Base-by-base conservation (phyloP, 2,113 vertebrate species). In the Ptilorrhoa leucosticta region DNA sequence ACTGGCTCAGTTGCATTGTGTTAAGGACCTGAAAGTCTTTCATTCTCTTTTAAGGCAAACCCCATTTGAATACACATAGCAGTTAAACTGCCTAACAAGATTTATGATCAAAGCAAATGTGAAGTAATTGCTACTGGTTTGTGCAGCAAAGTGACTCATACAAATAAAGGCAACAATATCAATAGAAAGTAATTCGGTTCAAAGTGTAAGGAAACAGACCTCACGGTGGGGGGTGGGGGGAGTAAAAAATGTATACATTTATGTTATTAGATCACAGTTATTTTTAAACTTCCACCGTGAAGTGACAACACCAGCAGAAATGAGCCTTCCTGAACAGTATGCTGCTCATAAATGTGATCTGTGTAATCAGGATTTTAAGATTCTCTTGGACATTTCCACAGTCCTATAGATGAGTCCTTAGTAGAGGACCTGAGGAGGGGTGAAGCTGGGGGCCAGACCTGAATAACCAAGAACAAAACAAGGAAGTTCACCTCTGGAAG, bases 111-210 rank as follows among this genome's bases (percentile, higher is more conserved):
- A 96, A 96, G 96, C 18, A 83, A 87, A 94, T 0, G 17, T 90
- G 54, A 95, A 94, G 83, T 93, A 96, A 97, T 96, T 95, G 90
- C 87, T 75, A 24, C 47, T 88, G 51, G 64, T 90, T 94, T 92
- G 90, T 86, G 71, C 31, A 90, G 90, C 93, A 93, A 96, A 96
- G 37, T 92, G 85, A 56, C 47, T 96, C 37, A 60, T 40, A 81
- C 58, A 95, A 93, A 93, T 90, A 92, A 93, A 93, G 47, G 88
- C 61, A 96, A 93, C 58, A 86, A 75, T 95, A 94, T 96, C 90
- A 97, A 78, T 60, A 96, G 75, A 94, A 96, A 83, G 56, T 88
- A 92, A 96, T 93, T 94, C 91, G 58, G 79, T 78, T 86, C 60
- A 71, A 96, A 95, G 89, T 63, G 63, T 86, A 95, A 90, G 42